Evolutionary conservation across 2,113 vertebrate species (phyloP), one percentile per base, ranked within the genome.

Genomic region (Alethe diademata): DNA sequence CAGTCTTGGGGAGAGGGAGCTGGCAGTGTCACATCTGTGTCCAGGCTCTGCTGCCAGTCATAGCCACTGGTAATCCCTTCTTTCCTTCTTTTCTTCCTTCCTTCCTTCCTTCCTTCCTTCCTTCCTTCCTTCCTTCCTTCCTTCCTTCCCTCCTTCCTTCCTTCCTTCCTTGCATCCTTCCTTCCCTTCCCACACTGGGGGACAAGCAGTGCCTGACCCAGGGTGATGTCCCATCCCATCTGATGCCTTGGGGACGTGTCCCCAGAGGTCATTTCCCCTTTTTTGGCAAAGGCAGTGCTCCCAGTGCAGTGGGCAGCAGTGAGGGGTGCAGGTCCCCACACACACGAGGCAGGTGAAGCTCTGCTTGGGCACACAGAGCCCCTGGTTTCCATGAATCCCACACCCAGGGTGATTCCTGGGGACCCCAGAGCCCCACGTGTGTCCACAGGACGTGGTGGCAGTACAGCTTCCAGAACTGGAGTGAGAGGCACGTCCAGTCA

Each of bases 311-410:
- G 1, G 38, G 36, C 36, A 91, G 76, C 53, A 72, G 22, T 2
- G 53, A 6, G 31, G n/a, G 43, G 14, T 8, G 17, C 42, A 51
- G 42, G 23, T 16, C 69, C 53, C 33, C 28, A 2, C 10, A 6
- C 65, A 53, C 62, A 40, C 1, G 11, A 29, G 35, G 62, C 36
- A 57, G 50, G 29, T 24, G 57, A 58, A 12, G 15, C 58, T 17
- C 42, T 38, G 13, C 29, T 22, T 19, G 38, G 47, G 35, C 54
- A 48, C 24, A 33, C 33, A 42, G 35, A 29, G 8, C 31, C 8
- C 56, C 22, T 1, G 2, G 6, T 20, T 18, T 28, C n/a, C 57
- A 9, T 0, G 0, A 51, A 43, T 35, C 26, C 61, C 8, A 0
- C 56, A 14, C 35, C 51, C 57, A 24, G 18, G 19, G 4, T 33